Evolutionary conservation across 2,888 invertebrate species (phyloP).

Genomic region (Julus scandinavius): DNA sequence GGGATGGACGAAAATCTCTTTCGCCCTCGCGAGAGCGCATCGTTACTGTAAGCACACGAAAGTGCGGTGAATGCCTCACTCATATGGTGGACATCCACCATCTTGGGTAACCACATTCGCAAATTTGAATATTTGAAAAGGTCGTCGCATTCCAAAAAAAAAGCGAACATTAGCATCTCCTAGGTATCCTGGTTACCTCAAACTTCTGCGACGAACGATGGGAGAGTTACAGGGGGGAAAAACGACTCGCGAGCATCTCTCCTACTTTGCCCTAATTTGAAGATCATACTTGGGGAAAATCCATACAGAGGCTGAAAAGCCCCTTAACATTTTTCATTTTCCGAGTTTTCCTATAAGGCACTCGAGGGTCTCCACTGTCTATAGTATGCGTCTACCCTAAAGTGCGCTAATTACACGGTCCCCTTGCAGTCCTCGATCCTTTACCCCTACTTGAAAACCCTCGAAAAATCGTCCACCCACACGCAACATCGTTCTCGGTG

Average conservation of each 20-base stretch:
- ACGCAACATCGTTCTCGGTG: not conserved
- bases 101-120: too few relatives aligned
- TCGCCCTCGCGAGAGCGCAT: not conserved
- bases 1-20: not conserved
- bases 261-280: not conserved
- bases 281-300: not conserved
- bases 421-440: not conserved
- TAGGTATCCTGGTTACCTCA: too few relatives aligned
- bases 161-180: too few relatives aligned
- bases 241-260: too few relatives aligned
- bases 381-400: not conserved
- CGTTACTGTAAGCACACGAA: too few relatives aligned
- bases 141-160: too few relatives aligned
- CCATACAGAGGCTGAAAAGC: not conserved
- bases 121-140: too few relatives aligned
- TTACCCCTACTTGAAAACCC: not conserved
- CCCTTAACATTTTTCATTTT: not conserved
- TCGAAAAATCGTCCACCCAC: conserved; percentile 20
- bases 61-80: too few relatives aligned
- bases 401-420: not conserved
- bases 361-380: not conserved
- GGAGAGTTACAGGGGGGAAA: too few relatives aligned
- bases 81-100: too few relatives aligned
- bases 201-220: too few relatives aligned
- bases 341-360: not conserved